These are phyloP conservation scores for Ypsolopha sequella DNA, from an alignment of 2,888 invertebrate species.

Conservation along the genomic window DNA sequence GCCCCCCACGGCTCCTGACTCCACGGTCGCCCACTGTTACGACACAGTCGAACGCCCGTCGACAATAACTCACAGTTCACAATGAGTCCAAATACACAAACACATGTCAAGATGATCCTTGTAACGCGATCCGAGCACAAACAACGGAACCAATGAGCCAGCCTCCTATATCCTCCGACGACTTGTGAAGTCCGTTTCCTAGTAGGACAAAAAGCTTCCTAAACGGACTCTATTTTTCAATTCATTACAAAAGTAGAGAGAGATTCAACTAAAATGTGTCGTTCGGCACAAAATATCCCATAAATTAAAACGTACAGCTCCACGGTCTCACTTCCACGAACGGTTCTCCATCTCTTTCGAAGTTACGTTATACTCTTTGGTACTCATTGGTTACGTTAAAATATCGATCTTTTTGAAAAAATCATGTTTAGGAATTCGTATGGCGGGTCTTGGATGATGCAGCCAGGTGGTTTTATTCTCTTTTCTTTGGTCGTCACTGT, in stretches of 20 bases:
- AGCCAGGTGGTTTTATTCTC: constrained; percentile 56
- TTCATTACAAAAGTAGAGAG: constrained; percentile 58
- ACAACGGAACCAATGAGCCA: constrained; percentile 42
- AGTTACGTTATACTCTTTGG: constrained; percentile 42
- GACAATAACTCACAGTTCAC: constrained; percentile 37
- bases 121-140: constrained; percentile 45
- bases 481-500: constrained; percentile 40
- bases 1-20: constrained; percentile 34
- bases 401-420: constrained; percentile 59
- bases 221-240: constrained; percentile 56
- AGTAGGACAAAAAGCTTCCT: constrained; percentile 55
- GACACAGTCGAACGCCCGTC: constrained; percentile 33
- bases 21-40: constrained; percentile 29
- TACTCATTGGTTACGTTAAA: constrained; percentile 59
- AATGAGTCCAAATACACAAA: constrained; percentile 42
- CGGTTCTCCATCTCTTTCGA: constrained; percentile 40
- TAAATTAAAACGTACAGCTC: constrained; percentile 66
- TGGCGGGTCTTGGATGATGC: constrained; percentile 28
- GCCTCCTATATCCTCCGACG: constrained; percentile 39
- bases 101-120: constrained; percentile 43
- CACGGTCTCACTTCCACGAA: constrained; percentile 29
- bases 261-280: constrained; percentile 60
- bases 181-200: constrained; percentile 67
- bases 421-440: constrained; percentile 45
- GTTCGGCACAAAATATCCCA: constrained; percentile 54